Conservation (phyloP, 1,140 invertebrate genomes). For the Vollenhovia emeryi region DNA sequence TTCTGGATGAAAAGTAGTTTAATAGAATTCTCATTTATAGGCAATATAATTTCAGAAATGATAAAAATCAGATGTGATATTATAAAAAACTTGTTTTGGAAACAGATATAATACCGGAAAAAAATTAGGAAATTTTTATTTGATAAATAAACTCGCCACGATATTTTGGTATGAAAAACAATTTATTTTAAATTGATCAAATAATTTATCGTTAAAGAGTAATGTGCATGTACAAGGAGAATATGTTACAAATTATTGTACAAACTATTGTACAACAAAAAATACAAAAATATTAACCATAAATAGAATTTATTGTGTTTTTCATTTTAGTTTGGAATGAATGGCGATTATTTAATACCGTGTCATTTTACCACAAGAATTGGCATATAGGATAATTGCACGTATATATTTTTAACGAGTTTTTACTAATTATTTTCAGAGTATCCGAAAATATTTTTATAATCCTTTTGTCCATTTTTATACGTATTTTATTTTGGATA, state of each 20-base stretch:
- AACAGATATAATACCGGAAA: no score
- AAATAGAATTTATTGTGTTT: background rate
- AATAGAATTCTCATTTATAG: background rate
- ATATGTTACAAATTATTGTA: background rate
- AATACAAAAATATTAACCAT: background rate
- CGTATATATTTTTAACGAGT: background rate
- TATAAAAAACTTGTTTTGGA: background rate
- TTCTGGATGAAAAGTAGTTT: background rate
- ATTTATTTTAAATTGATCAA: background rate
- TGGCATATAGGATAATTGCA: background rate
- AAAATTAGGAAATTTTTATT: no score
- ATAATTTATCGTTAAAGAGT: background rate
- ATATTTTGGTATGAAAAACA: background rate
- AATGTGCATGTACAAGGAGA: background rate
- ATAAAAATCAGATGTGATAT: background rate
- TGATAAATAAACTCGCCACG: background rate
- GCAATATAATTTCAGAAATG: background rate
- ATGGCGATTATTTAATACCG: background rate
- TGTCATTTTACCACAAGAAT: conserved; percentile 6
- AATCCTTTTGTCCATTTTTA: background rate
- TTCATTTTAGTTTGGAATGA: background rate
- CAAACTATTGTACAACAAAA: no score
- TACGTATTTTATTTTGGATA: background rate
- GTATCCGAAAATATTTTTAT: background rate
- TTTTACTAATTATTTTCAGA: conserved; percentile 1